A percentile compares a stretch with the other conserved stretches of the same genome.
phyloP scores from a whole-genome alignment of 92 coral and sea anemone genomes.

The Siderastrea siderea region DNA sequence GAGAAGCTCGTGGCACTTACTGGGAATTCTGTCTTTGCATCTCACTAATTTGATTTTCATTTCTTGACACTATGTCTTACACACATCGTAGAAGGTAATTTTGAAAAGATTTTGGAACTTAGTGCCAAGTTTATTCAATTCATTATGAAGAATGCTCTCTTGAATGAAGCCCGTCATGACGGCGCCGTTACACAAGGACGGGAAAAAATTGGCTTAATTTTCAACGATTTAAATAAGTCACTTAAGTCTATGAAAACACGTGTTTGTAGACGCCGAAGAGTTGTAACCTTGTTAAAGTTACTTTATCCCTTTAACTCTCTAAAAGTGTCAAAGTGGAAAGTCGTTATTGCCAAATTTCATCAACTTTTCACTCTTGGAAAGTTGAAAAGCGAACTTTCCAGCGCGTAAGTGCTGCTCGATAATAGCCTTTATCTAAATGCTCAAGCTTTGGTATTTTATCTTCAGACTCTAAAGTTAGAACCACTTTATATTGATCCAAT shows the following conservation, averaged over 20 bases:
- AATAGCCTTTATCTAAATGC: background rate
- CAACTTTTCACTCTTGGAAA: background rate
- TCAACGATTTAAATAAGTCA: conserved; percentile 33
- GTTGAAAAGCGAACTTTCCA: background rate
- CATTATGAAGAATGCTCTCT: conserved; percentile 75
- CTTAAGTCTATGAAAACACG: conserved; percentile 32
- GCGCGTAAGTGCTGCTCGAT: background rate
- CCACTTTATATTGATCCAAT: conserved; percentile 11
- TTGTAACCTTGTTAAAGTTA: conserved; percentile 39
- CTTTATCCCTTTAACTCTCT: conserved; percentile 3
- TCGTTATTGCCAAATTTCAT: background rate
- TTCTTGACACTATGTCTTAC: background rate
- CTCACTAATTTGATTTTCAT: conserved; percentile 31
- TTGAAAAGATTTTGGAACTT: background rate
- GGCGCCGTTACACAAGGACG: conserved; percentile 78
- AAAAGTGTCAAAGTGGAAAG: background rate
- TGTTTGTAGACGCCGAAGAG: conserved; percentile 28
- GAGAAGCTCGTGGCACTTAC: background rate
- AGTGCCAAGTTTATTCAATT: conserved; percentile 58
- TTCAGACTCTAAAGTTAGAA: background rate
- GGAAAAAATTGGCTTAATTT: conserved; percentile 45
- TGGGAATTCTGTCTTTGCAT: background rate
- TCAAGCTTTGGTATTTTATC: background rate
- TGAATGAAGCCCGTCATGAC: conserved; percentile 61
- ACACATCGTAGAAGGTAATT: background rate